Evolutionary conservation across 2,888 invertebrate species (phyloP).

Genomic region (Coremacera marginata): DNA sequence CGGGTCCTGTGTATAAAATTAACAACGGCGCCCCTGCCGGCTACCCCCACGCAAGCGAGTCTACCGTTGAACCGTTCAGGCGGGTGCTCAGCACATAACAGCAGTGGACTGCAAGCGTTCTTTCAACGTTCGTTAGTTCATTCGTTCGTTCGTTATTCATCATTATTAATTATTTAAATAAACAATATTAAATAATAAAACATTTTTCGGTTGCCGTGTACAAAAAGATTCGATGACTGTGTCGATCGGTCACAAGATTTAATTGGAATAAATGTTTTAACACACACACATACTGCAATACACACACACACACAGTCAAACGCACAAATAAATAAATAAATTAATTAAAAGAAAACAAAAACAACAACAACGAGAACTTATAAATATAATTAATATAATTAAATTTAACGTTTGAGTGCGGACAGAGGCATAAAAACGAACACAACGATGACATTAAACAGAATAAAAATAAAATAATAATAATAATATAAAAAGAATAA

Average conservation of each 20-base stretch:
- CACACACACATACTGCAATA: slow-evolving; percentile 4
- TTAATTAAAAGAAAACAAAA: slow-evolving; percentile 39
- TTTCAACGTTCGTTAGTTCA: background rate
- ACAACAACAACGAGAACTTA: slow-evolving; percentile 46
- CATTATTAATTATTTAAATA: slow-evolving; percentile 50
- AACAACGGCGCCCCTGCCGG: slow-evolving; percentile 28
- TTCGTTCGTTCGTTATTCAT: slow-evolving; percentile 32
- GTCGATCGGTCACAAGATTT: slow-evolving; percentile 55
- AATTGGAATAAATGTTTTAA: slow-evolving; percentile 55
- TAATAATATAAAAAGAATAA: slow-evolving; percentile 26
- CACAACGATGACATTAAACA: background rate
- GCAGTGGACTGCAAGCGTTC: background rate
- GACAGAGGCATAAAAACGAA: slow-evolving; percentile 21
- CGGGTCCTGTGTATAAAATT: background rate
- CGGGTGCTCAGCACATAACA: background rate
- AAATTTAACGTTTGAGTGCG: slow-evolving; percentile 58
- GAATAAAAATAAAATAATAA: slow-evolving; percentile 3
- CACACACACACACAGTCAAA: background rate
- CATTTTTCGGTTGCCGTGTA: slow-evolving; percentile 38
- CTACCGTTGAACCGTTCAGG: background rate
- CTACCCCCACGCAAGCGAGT: background rate
- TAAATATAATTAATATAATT: slow-evolving; percentile 63
- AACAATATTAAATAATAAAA: slow-evolving; percentile 47
- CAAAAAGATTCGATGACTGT: slow-evolving; percentile 19
- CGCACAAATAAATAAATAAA: slow-evolving; percentile 48